These are phyloP conservation scores for Aplodontia rufa DNA, from an alignment of 2,113 vertebrate genomes.

Conservation along the genomic window DNA sequence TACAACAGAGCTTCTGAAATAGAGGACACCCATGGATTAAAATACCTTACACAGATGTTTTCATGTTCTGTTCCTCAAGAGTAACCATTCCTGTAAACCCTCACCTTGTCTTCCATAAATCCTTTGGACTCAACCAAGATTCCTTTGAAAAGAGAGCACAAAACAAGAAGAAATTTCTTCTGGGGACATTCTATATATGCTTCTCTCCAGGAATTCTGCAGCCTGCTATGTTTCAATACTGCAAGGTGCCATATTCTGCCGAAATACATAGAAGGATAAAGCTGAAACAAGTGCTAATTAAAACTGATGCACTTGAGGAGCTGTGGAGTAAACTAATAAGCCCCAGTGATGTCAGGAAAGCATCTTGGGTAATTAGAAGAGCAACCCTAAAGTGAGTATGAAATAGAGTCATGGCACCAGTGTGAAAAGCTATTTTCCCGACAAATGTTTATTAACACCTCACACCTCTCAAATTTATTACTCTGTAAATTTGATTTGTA, in stretches of 20 bases:
- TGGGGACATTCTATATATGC: not conserved
- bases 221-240: not conserved
- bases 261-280: constrained; percentile 51
- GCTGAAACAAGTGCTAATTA: constrained; percentile 68
- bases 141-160: not conserved
- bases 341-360: constrained; percentile 46
- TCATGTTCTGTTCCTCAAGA: not conserved
- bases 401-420: constrained; percentile 11
- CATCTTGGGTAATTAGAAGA: constrained; percentile 61
- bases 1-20: not conserved
- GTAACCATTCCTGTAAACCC: not conserved
- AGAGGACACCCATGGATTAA: not conserved
- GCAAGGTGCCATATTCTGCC: constrained; percentile 39
- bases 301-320: constrained; percentile 59
- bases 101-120: not conserved
- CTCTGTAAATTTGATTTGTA: not conserved
- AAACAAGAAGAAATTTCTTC: not conserved
- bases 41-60: not conserved
- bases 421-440: constrained; percentile 42
- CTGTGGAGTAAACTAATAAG: constrained; percentile 50
- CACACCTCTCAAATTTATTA: not conserved
- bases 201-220: constrained; percentile 38
- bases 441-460: constrained; percentile 49
- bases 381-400: constrained; percentile 40
- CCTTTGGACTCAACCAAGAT: not conserved